phyloP scores from a whole-genome alignment of 1,140 invertebrate genomes.

The Goniozus legneri region DNA sequence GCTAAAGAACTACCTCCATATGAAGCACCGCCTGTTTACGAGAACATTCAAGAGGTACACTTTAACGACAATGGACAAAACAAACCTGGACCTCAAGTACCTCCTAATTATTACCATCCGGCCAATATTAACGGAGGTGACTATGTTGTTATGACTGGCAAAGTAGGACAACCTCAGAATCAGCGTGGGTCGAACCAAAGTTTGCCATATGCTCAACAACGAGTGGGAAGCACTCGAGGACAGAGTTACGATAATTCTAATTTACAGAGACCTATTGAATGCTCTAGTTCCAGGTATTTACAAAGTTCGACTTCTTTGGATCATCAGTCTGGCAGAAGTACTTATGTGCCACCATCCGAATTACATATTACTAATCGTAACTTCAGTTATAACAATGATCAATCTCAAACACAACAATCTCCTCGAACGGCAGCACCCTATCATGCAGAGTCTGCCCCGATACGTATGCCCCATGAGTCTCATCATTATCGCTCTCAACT shows the following conservation, averaged over 20 bases:
- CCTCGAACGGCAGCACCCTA: constrained; percentile 34
- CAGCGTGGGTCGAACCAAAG: constrained; percentile 27
- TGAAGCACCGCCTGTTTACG: constrained; percentile 66
- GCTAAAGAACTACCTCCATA: constrained; percentile 56
- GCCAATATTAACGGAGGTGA: constrained; percentile 49
- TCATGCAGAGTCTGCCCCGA: constrained; percentile 37
- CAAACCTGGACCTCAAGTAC: constrained; percentile 54
- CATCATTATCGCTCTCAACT: constrained; percentile 39
- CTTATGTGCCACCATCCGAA: constrained; percentile 52
- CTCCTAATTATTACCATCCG: constrained; percentile 46
- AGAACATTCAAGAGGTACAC: constrained; percentile 66
- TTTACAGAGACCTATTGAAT: constrained; percentile 21
- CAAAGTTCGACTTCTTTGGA: constrained; percentile 32
- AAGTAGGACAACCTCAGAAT: constrained; percentile 28
- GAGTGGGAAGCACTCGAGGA: constrained; percentile 24
- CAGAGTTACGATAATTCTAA: constrained; percentile 41
- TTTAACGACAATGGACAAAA: constrained; percentile 42
- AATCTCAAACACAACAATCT: constrained; percentile 22
- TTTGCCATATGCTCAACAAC: constrained; percentile 31
- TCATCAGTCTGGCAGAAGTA: constrained; percentile 37
- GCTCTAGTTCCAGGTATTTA: constrained; percentile 34
- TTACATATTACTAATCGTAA: constrained; percentile 38
- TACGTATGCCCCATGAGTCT: constrained; percentile 30
- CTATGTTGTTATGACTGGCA: constrained; percentile 53
- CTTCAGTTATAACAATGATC: constrained; percentile 32